A percentile compares a stretch with the other conserved stretches of the same genome.
Conservation (phyloP, 1,140 invertebrate genomes). For the Limonius californicus region DNA sequence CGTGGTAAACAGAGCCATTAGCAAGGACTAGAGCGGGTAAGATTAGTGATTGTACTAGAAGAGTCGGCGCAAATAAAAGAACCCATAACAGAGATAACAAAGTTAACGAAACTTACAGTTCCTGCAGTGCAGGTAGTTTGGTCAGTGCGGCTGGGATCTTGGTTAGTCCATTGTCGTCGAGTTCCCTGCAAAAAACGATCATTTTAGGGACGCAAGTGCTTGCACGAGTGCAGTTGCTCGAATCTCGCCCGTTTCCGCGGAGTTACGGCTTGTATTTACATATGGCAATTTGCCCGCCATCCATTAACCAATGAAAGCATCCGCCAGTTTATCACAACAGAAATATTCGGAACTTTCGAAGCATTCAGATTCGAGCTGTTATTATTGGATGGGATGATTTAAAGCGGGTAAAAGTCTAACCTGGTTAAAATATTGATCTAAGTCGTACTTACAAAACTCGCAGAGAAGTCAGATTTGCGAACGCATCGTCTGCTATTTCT, state of each 20-base stretch:
- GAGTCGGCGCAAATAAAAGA: no score
- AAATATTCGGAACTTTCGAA: neutral
- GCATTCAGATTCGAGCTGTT: neutral
- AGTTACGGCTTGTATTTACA: neutral
- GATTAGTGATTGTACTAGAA: no score
- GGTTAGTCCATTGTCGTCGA: slow-evolving; percentile 69
- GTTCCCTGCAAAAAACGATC: slow-evolving; percentile 55
- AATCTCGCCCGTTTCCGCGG: no score
- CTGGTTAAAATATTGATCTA: neutral
- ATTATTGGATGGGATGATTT: neutral
- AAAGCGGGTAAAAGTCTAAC: neutral
- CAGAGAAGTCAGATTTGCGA: slow-evolving; percentile 60
- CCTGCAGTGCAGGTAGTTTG: slow-evolving; percentile 61
- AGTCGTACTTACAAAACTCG: slow-evolving; percentile 66
- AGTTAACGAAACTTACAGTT: slow-evolving; percentile 60
- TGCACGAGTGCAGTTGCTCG: no score
- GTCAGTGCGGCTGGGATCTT: slow-evolving; percentile 62
- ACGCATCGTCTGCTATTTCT: slow-evolving; percentile 60
- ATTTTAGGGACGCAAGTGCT: neutral
- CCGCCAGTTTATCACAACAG: neutral
- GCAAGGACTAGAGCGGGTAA: no score
- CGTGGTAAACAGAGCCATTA: no score
- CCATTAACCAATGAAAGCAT: neutral
- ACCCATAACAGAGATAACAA: no score
- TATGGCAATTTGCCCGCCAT: neutral